Percentiles rank a stretch among this genome's conserved stretches.
These are phyloP conservation scores for Drosophila ambigua DNA, from an alignment of 1,140 invertebrate genomes.

Conservation along the genomic window DNA sequence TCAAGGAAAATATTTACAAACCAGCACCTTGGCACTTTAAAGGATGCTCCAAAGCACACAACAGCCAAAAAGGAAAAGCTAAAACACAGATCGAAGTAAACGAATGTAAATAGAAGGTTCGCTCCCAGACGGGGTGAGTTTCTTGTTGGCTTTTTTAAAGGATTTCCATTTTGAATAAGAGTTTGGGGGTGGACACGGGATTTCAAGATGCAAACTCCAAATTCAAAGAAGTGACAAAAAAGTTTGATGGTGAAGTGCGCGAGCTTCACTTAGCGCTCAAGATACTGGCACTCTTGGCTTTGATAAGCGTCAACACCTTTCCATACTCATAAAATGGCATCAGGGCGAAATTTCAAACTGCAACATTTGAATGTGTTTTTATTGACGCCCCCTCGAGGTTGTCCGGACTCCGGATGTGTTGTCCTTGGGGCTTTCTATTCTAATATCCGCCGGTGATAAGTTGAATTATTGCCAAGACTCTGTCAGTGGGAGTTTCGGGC, in stretches of 20 bases:
- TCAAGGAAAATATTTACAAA: conserved; percentile 59
- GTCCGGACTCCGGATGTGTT: conserved; percentile 65
- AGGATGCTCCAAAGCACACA: conserved; percentile 51
- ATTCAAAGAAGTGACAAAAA: conserved; percentile 37
- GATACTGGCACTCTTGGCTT: conserved; percentile 14
- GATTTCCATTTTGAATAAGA: conserved; percentile 52
- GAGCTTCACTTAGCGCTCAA: conserved; percentile 12
- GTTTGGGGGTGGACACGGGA: conserved; percentile 50
- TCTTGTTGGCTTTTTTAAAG: conserved; percentile 47
- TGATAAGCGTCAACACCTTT: conserved; percentile 45
- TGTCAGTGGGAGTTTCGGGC: conserved; percentile 17
- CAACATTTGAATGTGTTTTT: conserved; percentile 82
- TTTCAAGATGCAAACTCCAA: conserved; percentile 20
- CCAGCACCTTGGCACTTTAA: conserved; percentile 52
- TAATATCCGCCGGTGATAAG: conserved; percentile 83
- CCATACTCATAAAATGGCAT: conserved; percentile 1
- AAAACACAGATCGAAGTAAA: conserved; percentile 69
- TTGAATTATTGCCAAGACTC: conserved; percentile 77
- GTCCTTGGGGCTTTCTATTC: conserved; percentile 74
- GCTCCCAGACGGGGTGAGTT: conserved; percentile 33
- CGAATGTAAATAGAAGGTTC: conserved; percentile 58
- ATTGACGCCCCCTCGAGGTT: conserved; percentile 70
- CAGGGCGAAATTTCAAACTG: conserved; percentile 36
- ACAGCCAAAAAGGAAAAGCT: conserved; percentile 26
- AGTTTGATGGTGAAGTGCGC: conserved; percentile 44